phyloP scores from a whole-genome alignment of 2,888 invertebrate genomes.

The Allolobophora icterica region DNA sequence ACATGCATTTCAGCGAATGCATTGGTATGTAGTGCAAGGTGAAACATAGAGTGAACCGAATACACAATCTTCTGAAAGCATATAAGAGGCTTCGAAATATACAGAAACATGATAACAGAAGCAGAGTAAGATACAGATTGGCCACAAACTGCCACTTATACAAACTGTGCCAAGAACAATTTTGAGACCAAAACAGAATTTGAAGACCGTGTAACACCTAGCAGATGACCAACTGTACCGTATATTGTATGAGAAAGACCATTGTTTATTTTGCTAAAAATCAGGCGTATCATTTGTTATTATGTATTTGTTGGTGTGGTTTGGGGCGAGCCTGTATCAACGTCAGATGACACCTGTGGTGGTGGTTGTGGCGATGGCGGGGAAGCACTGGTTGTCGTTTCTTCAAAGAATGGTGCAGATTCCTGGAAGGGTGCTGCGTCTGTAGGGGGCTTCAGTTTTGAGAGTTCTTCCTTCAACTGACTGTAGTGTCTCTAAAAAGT shows the following conservation, averaged over 20 bases:
- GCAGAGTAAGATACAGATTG: neutral
- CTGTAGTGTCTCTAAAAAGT: constrained; percentile 80
- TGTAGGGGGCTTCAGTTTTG: constrained; percentile 75
- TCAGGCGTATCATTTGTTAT: neutral
- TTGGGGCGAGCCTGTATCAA: neutral
- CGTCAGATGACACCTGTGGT: neutral
- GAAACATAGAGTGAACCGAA: neutral
- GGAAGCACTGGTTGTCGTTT: neutral
- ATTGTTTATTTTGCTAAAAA: constrained; percentile 13
- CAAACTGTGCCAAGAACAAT: constrained; percentile 2
- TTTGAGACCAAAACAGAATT: constrained; percentile 17
- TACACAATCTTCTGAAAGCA: constrained; percentile 13
- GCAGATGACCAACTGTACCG: neutral
- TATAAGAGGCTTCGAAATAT: neutral
- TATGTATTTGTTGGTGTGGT: neutral
- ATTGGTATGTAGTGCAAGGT: constrained; percentile 21
- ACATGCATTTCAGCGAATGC: neutral
- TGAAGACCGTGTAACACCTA: constrained; percentile 8
- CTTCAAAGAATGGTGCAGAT: neutral
- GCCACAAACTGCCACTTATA: neutral
- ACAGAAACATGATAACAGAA: constrained; percentile 13
- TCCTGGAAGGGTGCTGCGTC: constrained; percentile 20
- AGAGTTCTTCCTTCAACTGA: constrained; percentile 83
- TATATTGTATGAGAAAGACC: neutral
- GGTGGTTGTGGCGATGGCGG: constrained; percentile 4